A percentile compares a stretch with the other conserved stretches of the same genome.
Conservation (phyloP, 2,797 vertebrate species). For the Sitta carolinensis region DNA sequence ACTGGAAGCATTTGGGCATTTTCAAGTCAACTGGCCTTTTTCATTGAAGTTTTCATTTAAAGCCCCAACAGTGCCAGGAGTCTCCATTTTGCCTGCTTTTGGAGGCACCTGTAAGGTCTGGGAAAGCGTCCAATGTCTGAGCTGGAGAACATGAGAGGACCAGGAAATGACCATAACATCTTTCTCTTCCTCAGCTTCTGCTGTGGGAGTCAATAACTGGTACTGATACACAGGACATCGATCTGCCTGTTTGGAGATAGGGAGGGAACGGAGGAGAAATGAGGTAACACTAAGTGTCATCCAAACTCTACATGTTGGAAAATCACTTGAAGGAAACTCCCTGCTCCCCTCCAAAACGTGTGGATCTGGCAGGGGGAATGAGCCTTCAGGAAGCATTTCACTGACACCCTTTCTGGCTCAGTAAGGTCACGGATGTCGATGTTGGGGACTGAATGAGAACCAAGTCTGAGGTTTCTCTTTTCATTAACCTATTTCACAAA, state of each 20-base stretch:
- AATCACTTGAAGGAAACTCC: slow-evolving; percentile 59
- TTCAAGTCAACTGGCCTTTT: slow-evolving; percentile 63
- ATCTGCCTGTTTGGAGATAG: slow-evolving; percentile 42
- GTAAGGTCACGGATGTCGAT: slow-evolving; percentile 49
- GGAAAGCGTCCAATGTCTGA: slow-evolving; percentile 63
- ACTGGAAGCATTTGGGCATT: slow-evolving; percentile 57
- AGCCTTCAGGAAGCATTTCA: slow-evolving; percentile 25
- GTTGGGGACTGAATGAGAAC: slow-evolving; percentile 57
- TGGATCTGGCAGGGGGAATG: background rate
- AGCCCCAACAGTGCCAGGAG: slow-evolving; percentile 66
- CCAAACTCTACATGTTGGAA: slow-evolving; percentile 37
- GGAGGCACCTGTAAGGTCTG: slow-evolving; percentile 62
- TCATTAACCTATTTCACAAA: slow-evolving; percentile 58
- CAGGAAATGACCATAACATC: slow-evolving; percentile 50
- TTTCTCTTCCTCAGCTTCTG: slow-evolving; percentile 70
- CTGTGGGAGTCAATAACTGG: slow-evolving; percentile 68
- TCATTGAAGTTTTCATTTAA: slow-evolving; percentile 41
- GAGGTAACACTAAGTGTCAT: slow-evolving; percentile 56
- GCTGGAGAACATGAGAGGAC: slow-evolving; percentile 66
- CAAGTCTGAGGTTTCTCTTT: slow-evolving; percentile 48
- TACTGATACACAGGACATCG: slow-evolving; percentile 53
- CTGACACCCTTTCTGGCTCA: slow-evolving; percentile 45
- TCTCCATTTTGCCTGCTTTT: slow-evolving; percentile 53
- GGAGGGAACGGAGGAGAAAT: slow-evolving; percentile 59
- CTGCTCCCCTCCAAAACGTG: background rate